These are phyloP conservation scores for Ectemnius lituratus DNA, from an alignment of 2,888 invertebrate genomes.

Conservation along the genomic window DNA sequence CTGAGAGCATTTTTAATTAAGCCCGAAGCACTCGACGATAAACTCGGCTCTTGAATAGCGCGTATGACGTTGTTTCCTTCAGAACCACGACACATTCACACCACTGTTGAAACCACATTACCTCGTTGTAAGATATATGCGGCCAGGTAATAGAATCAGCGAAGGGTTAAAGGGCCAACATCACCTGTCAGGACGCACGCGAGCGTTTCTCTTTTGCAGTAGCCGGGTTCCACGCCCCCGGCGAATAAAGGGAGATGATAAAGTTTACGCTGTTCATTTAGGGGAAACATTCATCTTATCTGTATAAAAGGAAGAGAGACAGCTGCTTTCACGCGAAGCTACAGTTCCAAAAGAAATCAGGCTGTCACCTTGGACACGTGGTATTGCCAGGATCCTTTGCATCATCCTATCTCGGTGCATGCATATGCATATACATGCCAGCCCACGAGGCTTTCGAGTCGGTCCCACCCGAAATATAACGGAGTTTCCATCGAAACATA, in stretches of 20 bases:
- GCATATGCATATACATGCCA: neutral
- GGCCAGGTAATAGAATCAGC: no score
- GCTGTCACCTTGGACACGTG: slow-evolving; percentile 18
- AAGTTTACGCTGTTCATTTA: slow-evolving; percentile 54
- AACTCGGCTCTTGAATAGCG: no score
- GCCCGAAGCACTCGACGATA: no score
- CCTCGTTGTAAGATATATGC: no score
- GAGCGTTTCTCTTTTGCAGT: slow-evolving; percentile 28
- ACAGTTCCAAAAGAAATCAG: slow-evolving; percentile 32
- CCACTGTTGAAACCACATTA: neutral
- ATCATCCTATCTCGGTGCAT: neutral
- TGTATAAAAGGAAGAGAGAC: slow-evolving; percentile 23
- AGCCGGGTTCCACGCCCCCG: slow-evolving; percentile 16
- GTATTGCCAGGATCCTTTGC: slow-evolving; percentile 21
- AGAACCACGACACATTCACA: neutral
- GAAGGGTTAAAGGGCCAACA: slow-evolving; percentile 21
- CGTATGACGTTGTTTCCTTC: no score
- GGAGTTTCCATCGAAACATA: no score
- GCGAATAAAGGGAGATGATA: slow-evolving; percentile 53
- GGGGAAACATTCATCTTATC: slow-evolving; percentile 44
- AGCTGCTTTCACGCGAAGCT: slow-evolving; percentile 27
- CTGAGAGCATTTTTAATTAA: no score
- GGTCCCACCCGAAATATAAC: no score
- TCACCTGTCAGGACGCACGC: slow-evolving; percentile 25
- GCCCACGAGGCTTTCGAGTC: no score